Evolutionary conservation across 2,888 invertebrate species (phyloP), one percentile per base, ranked within the genome.

Genomic region (Alsophila aescularia): DNA sequence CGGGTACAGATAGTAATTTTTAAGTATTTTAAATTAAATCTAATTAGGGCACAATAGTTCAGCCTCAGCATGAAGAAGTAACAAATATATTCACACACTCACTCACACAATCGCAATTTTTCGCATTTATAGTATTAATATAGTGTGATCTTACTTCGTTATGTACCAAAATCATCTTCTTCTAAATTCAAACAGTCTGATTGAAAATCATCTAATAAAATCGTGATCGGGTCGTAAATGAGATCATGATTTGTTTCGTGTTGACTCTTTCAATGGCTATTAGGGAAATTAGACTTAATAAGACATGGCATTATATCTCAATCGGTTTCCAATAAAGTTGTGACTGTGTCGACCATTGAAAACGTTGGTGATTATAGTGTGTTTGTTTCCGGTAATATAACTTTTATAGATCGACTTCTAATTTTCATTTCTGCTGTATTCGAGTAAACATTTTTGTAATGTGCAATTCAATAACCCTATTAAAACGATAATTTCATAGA

Each of bases 241-340:
- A 42, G 12, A 45, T 35, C 52, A 50, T 50, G 52, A 45, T 50
- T 49, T 47, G 42, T 58, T 40, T 36, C 41, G 18, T 45, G 41
- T 58, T 57, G 52, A 52, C 57, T 43, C 32, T 58, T 47, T 50
- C 45, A 53, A 58, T 35, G 31, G 58, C 50, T 45, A 53, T 50
- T 53, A 50, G 31, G 39, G 45, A 35, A 41, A 45, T 49, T 50
- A 57, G 43, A 18, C 21, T 40, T 49, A 57, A 50, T 53, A 37
- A 9, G 45, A 53, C 53, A 50, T 1, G 37, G 47, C 1, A 7
- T 18, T 47, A 36, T 45, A 36, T 58, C 44, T 56, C 36, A 40
- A 49, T 52, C 41, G 16, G 32, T 16, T 12, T 14, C 16, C 43
- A 32, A 50, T 52, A 52, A 52, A 52, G 8, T 16, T 48, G 36